phyloP scores from a whole-genome alignment of 2,797 vertebrate species.

The Notolabrus celidotus region DNA sequence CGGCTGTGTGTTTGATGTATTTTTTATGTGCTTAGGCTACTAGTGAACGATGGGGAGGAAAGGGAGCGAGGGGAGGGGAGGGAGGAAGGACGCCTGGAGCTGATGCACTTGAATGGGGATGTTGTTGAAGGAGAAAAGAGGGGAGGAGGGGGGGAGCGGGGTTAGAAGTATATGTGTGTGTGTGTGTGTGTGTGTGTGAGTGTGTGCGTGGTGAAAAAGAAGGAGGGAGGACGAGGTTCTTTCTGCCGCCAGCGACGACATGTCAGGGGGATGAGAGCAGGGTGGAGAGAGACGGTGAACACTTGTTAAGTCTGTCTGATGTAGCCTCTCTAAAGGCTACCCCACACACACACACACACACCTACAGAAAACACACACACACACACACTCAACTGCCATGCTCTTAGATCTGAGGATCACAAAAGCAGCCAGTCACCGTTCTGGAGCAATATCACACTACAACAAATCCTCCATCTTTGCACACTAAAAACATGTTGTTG shows the following conservation, averaged over 20 bases:
- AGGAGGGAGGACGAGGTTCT: conserved; percentile 34
- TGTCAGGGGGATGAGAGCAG: conserved; percentile 81
- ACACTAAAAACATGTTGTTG: background rate
- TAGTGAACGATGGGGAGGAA: conserved; percentile 74
- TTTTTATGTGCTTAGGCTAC: conserved; percentile 88
- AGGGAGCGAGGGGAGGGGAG: conserved; percentile 26
- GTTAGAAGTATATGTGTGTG: too few relatives aligned
- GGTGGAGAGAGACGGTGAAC: conserved; percentile 69
- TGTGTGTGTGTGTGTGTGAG: conserved; percentile 27
- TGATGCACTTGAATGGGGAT: conserved; percentile 84
- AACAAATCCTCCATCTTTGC: conserved; percentile 30
- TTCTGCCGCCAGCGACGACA: conserved; percentile 77
- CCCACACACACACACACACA: conserved; percentile 36
- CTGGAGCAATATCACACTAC: conserved; percentile 34
- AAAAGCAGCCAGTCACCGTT: conserved; percentile 47
- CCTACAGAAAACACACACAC: conserved; percentile 27
- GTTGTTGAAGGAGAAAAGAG: conserved; percentile 83
- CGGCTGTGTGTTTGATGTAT: conserved; percentile 86
- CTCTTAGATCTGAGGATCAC: conserved; percentile 46
- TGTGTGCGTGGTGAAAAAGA: conserved; percentile 1
- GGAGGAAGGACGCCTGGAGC: conserved; percentile 78
- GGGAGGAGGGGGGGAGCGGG: conserved; percentile 28
- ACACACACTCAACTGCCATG: conserved; percentile 12
- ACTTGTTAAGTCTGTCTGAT: conserved; percentile 85
- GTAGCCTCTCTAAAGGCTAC: conserved; percentile 60